phyloP scores from a whole-genome alignment of 2,888 invertebrate species.

The Nymphalis urticae region DNA sequence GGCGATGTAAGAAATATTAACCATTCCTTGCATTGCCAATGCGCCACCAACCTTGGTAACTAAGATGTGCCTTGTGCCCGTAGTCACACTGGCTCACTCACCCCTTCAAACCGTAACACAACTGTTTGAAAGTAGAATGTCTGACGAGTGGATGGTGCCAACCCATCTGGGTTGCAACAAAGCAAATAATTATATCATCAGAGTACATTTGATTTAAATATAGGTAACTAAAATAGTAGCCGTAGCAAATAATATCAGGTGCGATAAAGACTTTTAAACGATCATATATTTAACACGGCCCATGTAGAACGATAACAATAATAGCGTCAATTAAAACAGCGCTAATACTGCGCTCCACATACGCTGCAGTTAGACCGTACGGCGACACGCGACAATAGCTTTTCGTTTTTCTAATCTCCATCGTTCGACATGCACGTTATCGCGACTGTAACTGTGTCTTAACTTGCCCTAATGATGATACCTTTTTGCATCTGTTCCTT shows the following conservation, averaged over 20 bases:
- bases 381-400: slow-evolving; percentile 61
- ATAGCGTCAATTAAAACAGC: slow-evolving; percentile 66
- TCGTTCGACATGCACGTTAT: slow-evolving; percentile 34
- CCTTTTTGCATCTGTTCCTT: slow-evolving; percentile 46
- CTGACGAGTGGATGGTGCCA: no score
- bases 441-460: slow-evolving; percentile 37
- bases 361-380: slow-evolving; percentile 40
- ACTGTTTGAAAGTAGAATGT: no score
- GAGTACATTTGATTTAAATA: neutral
- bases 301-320: slow-evolving; percentile 61
- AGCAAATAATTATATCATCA: no score
- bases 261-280: neutral
- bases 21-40: no score
- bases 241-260: no score
- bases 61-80: no score
- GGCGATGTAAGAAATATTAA: no score
- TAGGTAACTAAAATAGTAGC: neutral
- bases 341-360: slow-evolving; percentile 61
- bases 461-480: slow-evolving; percentile 43
- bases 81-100: no score
- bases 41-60: no score
- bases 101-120: no score
- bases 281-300: slow-evolving; percentile 38
- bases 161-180: no score
- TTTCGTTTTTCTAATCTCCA: slow-evolving; percentile 53